Evolutionary conservation across 2,113 vertebrate species (phyloP).

Genomic region (Anser brachyrhynchus): DNA sequence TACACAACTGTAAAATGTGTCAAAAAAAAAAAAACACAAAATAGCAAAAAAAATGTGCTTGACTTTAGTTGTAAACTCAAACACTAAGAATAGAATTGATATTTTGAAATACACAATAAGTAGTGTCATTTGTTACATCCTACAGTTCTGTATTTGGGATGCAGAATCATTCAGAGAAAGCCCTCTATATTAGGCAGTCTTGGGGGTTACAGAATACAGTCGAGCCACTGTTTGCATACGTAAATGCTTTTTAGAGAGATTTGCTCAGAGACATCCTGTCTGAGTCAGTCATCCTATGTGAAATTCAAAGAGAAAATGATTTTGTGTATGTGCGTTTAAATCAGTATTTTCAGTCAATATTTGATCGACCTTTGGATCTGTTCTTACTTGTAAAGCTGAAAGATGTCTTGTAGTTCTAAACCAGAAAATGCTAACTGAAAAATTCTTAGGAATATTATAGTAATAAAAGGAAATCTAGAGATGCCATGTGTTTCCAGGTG

Average conservation of each 20-base stretch:
- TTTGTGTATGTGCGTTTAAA: background rate
- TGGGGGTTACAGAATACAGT: background rate
- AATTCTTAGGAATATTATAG: background rate
- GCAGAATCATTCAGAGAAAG: background rate
- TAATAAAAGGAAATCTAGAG: background rate
- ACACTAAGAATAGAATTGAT: background rate
- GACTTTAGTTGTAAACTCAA: background rate
- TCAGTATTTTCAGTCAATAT: constrained; percentile 17
- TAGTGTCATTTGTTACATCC: background rate
- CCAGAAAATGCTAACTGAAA: background rate
- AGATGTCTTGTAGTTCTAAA: background rate
- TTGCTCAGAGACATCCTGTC: background rate
- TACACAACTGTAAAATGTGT: background rate
- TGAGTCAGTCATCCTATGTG: background rate
- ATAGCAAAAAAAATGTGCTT: background rate
- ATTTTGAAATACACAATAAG: background rate
- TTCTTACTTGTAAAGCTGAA: background rate
- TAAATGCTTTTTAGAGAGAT: background rate
- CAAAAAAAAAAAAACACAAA: background rate
- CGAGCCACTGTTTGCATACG: background rate
- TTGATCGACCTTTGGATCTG: background rate
- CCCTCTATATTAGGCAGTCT: background rate
- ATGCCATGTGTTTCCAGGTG: background rate
- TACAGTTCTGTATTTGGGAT: background rate
- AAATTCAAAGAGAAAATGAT: background rate